Evolutionary conservation across 2,888 invertebrate species (phyloP).

Genomic region (Alsophila aescularia): DNA sequence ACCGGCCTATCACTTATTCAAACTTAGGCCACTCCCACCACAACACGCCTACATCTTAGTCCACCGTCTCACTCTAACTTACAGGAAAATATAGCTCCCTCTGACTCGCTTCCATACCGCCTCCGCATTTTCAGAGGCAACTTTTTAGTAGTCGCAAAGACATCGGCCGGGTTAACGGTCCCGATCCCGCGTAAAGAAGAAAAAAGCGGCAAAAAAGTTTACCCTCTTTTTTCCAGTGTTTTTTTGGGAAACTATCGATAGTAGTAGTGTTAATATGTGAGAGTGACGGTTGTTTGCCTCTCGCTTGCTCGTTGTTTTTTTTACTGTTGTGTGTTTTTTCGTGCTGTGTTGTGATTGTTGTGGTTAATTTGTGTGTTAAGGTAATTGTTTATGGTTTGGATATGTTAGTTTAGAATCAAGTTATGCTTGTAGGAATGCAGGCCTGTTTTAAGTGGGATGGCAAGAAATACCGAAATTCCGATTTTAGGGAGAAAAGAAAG

Average conservation of each 20-base stretch:
- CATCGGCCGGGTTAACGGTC: conserved; percentile 67
- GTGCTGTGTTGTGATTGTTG: conserved; percentile 46
- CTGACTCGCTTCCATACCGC: conserved; percentile 66
- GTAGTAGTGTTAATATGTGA: conserved; percentile 24
- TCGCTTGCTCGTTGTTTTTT: conserved; percentile 27
- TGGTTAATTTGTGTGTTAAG: conserved; percentile 38
- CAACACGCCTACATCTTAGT: conserved; percentile 65
- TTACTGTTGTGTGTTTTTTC: conserved; percentile 38
- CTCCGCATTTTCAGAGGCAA: conserved; percentile 70
- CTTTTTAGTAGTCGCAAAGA: conserved; percentile 80
- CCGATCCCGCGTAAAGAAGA: conserved; percentile 50
- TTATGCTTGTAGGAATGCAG: no score
- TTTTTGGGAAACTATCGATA: conserved; percentile 21
- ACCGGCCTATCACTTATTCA: conserved; percentile 67
- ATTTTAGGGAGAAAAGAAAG: no score
- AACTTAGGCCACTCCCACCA: conserved; percentile 68
- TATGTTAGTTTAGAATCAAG: neutral
- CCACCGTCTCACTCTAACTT: conserved; percentile 51
- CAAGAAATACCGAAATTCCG: no score
- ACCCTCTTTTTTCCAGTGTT: conserved; percentile 25
- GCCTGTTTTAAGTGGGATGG: no score
- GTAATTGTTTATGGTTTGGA: conserved; percentile 38
- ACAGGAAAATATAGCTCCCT: conserved; percentile 45
- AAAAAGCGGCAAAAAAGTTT: conserved; percentile 51
- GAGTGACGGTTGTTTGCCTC: conserved; percentile 36